phyloP scores from a whole-genome alignment of 2,113 vertebrate species.

The Hyaena hyaena region DNA sequence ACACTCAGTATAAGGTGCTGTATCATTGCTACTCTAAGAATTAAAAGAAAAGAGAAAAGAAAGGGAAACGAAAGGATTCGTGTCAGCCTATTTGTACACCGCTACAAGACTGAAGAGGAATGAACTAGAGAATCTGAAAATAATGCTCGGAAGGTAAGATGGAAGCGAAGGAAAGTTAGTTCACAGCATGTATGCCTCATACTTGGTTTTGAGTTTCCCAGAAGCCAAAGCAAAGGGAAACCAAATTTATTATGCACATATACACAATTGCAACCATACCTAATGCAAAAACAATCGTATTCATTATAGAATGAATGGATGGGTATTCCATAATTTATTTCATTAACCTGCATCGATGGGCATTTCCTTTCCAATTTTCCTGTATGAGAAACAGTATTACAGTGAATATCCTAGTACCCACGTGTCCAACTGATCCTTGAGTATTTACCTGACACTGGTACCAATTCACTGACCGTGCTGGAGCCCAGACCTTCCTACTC shows the following conservation, averaged over 20 bases:
- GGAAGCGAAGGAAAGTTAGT: neutral
- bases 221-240: constrained; percentile 24
- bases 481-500: neutral
- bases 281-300: neutral
- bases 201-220: neutral
- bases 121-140: neutral
- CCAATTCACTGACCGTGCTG: neutral
- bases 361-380: neutral
- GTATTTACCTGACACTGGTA: neutral
- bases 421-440: neutral
- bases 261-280: neutral
- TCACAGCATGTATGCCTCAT: neutral
- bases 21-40: neutral
- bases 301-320: neutral
- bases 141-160: neutral
- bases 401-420: neutral
- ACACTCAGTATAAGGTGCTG: neutral
- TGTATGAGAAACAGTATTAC: neutral
- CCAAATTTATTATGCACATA: neutral
- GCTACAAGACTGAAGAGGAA: neutral
- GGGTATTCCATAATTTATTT: neutral
- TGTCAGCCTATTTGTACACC: neutral
- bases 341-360: neutral
- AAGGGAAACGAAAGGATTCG: neutral
- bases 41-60: neutral